Conservation (phyloP, 2,113 vertebrate genomes). For the Hemiprocne comata region DNA sequence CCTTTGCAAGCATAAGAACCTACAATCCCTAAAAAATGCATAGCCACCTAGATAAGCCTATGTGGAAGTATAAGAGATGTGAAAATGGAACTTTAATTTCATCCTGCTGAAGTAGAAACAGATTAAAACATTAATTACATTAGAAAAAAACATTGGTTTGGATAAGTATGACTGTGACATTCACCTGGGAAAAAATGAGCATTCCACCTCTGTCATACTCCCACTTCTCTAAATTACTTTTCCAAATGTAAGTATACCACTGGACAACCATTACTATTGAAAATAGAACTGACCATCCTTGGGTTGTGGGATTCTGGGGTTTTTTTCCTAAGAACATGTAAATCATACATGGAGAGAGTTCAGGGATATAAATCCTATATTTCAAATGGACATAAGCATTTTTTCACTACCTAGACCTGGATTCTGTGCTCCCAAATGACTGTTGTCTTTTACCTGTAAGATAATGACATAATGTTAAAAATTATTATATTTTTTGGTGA, state of each 20-base stretch:
- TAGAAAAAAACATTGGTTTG: neutral
- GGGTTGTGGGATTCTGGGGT: neutral
- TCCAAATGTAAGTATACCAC: neutral
- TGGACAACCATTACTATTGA: neutral
- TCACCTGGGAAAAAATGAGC: neutral
- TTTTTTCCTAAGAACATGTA: neutral
- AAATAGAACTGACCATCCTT: neutral
- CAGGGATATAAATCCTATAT: neutral
- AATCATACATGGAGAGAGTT: neutral
- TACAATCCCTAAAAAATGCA: neutral
- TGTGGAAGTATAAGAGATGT: neutral
- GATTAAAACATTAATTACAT: neutral
- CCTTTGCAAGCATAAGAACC: neutral
- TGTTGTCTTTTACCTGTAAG: neutral
- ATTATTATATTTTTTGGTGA: neutral
- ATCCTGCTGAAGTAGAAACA: neutral
- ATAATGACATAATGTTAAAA: neutral
- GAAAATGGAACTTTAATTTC: neutral
- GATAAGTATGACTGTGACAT: neutral
- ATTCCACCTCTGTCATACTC: neutral
- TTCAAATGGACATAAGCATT: neutral
- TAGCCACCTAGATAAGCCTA: neutral
- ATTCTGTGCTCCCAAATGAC: neutral
- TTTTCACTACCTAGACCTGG: neutral
- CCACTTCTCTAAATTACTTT: neutral